A percentile compares a stretch with the other conserved stretches of the same genome.
Evolutionary conservation across 2,797 vertebrate genomes (phyloP).

Genomic region (Monodelphis domestica): DNA sequence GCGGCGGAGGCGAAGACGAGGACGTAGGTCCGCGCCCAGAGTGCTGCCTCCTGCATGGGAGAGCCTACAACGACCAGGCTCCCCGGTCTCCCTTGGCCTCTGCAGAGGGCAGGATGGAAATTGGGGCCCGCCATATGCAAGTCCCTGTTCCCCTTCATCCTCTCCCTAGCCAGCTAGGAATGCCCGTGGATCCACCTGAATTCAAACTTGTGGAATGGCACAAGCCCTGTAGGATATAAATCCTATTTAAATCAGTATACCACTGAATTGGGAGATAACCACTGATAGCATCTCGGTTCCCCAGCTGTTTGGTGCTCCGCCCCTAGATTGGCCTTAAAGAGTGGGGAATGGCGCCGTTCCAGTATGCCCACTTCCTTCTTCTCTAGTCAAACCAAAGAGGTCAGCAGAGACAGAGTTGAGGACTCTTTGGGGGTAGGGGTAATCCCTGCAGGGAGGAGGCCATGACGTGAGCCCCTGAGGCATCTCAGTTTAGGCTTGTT

Average conservation of each 20-base stretch:
- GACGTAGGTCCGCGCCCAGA: conserved; percentile 87
- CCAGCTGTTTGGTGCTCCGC: neutral
- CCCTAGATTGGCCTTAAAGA: neutral
- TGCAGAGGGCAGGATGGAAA: conserved; percentile 58
- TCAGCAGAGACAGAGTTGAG: neutral
- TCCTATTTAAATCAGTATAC: neutral
- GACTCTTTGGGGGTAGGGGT: neutral
- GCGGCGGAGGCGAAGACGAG: conserved; percentile 82
- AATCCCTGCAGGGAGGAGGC: neutral
- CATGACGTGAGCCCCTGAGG: neutral
- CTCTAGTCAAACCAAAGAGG: neutral
- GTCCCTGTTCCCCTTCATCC: neutral
- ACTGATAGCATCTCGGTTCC: neutral
- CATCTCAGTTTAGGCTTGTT: neutral
- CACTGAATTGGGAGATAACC: neutral
- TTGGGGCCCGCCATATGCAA: neutral
- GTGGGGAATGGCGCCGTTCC: neutral
- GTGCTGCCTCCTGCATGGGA: conserved; percentile 88
- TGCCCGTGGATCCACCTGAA: neutral
- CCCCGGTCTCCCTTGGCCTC: conserved; percentile 82
- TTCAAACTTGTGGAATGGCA: neutral
- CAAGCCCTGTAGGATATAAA: neutral
- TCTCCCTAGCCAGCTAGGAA: neutral
- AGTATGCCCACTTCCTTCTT: neutral
- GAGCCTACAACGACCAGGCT: conserved; percentile 86